Evolutionary conservation across 2,888 invertebrate genomes (phyloP).

Genomic region (Drosophila differens): DNA sequence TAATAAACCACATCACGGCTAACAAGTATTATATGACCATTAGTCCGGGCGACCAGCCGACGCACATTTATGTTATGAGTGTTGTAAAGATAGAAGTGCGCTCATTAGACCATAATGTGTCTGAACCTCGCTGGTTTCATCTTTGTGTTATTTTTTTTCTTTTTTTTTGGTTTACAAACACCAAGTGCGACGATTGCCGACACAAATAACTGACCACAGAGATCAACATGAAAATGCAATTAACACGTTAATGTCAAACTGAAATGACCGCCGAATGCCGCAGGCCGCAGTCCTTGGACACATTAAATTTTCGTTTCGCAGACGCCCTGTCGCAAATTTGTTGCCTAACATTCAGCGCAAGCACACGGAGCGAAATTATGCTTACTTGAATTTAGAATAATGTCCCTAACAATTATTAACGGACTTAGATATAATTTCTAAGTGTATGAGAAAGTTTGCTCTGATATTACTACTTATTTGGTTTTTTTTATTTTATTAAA

Average conservation of each 20-base stretch:
- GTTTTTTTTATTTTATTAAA: background rate
- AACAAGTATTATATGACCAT: constrained; percentile 45
- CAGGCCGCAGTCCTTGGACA: constrained; percentile 16
- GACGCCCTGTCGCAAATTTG: constrained; percentile 26
- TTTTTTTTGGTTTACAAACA: constrained; percentile 18
- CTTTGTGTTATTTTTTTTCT: background rate
- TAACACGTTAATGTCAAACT: constrained; percentile 76
- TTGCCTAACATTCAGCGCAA: constrained; percentile 33
- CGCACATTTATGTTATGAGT: background rate
- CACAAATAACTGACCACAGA: constrained; percentile 58
- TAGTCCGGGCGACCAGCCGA: constrained; percentile 30
- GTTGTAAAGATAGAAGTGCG: constrained; percentile 23
- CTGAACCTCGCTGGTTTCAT: constrained; percentile 26
- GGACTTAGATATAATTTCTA: background rate
- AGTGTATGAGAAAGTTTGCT: too few species aligned
- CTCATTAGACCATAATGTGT: constrained; percentile 64
- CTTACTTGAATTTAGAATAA: background rate
- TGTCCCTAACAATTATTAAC: background rate
- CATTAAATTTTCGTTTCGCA: constrained; percentile 43
- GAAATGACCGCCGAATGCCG: constrained; percentile 48
- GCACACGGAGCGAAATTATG: background rate
- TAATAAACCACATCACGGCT: constrained; percentile 14
- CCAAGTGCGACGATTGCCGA: constrained; percentile 18
- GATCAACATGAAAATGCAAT: constrained; percentile 78
- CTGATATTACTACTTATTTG: too few species aligned